Base-by-base conservation (phyloP, 2,888 invertebrate species). In the Drosophila ezoana region DNA sequence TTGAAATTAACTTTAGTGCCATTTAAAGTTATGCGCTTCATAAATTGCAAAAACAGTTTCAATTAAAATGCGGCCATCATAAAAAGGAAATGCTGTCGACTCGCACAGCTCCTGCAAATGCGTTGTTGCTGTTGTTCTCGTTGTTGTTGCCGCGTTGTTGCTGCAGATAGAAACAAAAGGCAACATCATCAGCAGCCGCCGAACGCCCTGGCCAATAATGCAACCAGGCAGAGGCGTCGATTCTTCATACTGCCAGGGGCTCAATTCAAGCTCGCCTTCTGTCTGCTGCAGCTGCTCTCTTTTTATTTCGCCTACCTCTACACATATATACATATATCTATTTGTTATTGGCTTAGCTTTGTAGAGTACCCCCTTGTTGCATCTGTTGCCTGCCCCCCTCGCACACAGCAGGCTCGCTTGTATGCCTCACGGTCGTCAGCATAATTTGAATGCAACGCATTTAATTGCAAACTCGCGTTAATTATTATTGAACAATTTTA, bases 1-100 rank as follows among this genome's bases (percentile, higher is more conserved):
- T 88, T 84, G 87, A 84, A 84, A 84, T 84, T 84, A 84, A 84
- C 83, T 84, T 84, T 84, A 88, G 83, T 88, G 83, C 89, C 83
- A 84, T 84, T 84, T 84, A 88, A 84, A 84, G 83, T 84, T 88
- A 84, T 88, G 83, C 83, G 83, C 83, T 84, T 88, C 83, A 84
- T 84, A 84, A 84, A 84, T 84, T 84, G 89, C 84, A 76, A 84
- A 86, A 84, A 84, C 83, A 86, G 83, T 84, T 84, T 84, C 83
- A 84, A 84, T 84, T 84, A 86, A 88, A 84, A 84, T 84, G 83
- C 83, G 76, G 83, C 89, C 87, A 83, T 88, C 83, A 88, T 84
- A 86, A 84, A 84, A 88, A 88, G 84, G 78, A 84, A 88, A 84
- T 86, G 83, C 88, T 71, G 87, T 75, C 87, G 86, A 72, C 77